Base-by-base conservation (phyloP, 2,113 vertebrate genomes). In the Potamarius usumacintae region DNA sequence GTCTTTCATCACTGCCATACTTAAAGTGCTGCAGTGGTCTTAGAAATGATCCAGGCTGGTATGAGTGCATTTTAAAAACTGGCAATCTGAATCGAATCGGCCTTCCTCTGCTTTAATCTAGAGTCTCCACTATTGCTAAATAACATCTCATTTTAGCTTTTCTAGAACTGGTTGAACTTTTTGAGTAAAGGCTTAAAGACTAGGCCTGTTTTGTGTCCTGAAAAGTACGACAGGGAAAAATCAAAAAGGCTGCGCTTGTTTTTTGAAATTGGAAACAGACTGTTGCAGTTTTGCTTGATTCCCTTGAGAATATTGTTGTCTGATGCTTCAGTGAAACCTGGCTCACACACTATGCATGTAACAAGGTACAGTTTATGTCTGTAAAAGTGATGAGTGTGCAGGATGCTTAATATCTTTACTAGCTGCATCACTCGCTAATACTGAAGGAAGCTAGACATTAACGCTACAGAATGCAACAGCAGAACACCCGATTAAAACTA, bases 271-370 rank as follows among this genome's bases (percentile, higher is more conserved):
- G 4, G 62, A n/a, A 62, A 50, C 62, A 53, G 22, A 22, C 42
- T 15, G 52, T 53, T 60, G 48, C 57, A 74, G 27, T 72, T 57
- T 14, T 58, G 55, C 30, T 2, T 30, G 25, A 52, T 78, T 55
- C 27, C 48, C n/a, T 90, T 80, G 65, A 87, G 42, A 86, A 72
- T 57, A 89, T 77, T 71, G 89, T 80, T 71, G 85, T 74, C 50
- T 11, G 58, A 78, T 18, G n/a, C 22, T 52, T 52, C 22, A 18
- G 10, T 27, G 76, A 27, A 27, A 80, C 53, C 77, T 4, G 77
- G 25, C 52, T 9, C 12, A 0, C 22, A 25, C 48, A n/a, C 52
- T 57, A 2, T 55, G 5, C 22, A n/a, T 27, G 48, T 52, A 25
- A 77, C 4, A n/a, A n/a, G 9, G 22, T n/a, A 15, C 14, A 53